These are phyloP conservation scores for Parambassis ranga DNA, from an alignment of 2,797 vertebrate genomes.

Conservation along the genomic window DNA sequence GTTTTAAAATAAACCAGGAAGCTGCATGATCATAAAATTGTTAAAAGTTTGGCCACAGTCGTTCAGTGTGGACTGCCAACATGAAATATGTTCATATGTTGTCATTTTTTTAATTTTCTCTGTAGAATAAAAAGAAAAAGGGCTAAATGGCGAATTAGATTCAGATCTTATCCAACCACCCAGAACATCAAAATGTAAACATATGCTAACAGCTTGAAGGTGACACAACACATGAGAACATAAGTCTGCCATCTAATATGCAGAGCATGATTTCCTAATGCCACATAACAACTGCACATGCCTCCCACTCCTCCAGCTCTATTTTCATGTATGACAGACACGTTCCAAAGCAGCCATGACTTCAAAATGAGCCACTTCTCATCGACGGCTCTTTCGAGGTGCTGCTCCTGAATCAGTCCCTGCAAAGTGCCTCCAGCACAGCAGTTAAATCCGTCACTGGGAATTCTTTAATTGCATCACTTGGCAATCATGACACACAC, in stretches of 20 bases:
- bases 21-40: too few relatives aligned
- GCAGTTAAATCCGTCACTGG: slow-evolving; percentile 36
- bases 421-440: slow-evolving; percentile 36
- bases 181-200: too few relatives aligned
- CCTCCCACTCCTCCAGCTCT: neutral
- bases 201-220: too few relatives aligned
- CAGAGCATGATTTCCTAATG: too few relatives aligned
- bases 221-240: too few relatives aligned
- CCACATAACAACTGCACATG: neutral
- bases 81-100: neutral
- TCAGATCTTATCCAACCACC: too few relatives aligned
- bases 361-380: slow-evolving; percentile 35
- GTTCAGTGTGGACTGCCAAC: too few relatives aligned
- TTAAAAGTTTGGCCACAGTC: too few relatives aligned
- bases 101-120: neutral
- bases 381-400: slow-evolving; percentile 16
- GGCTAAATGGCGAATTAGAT: neutral
- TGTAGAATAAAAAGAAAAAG: neutral
- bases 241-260: neutral
- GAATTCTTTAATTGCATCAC: slow-evolving; percentile 72
- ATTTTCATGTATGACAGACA: neutral
- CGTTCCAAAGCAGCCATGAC: slow-evolving; percentile 12
- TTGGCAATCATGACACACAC: slow-evolving; percentile 49
- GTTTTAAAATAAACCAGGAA: too few relatives aligned
- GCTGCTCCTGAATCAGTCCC: slow-evolving; percentile 11